Evolutionary conservation across 2,113 vertebrate genomes (phyloP).

Genomic region (Ammodytes marinus): DNA sequence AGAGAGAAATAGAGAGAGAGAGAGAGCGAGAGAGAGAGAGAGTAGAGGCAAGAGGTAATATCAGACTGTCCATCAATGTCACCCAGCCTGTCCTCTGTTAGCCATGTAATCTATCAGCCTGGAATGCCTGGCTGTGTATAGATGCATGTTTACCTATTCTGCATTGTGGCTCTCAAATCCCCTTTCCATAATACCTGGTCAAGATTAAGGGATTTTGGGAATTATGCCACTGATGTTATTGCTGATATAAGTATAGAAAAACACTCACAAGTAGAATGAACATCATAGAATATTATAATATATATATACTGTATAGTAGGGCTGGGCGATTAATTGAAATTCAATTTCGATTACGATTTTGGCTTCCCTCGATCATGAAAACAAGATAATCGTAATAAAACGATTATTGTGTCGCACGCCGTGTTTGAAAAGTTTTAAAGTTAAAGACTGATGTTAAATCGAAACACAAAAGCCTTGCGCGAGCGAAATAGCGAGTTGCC

Average conservation of each 20-base stretch:
- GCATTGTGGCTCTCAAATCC: constrained; percentile 44
- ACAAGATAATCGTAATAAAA: too few species aligned
- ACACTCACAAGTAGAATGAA: neutral
- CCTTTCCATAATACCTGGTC: constrained; percentile 21
- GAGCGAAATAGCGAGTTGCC: too few species aligned
- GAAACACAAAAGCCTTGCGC: too few species aligned
- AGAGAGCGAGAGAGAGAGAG: constrained; percentile 14
- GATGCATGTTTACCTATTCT: constrained; percentile 63
- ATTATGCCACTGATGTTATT: constrained; percentile 8
- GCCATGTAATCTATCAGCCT: constrained; percentile 76
- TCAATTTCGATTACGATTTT: too few species aligned
- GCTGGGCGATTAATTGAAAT: too few species aligned
- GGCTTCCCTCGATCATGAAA: too few species aligned
- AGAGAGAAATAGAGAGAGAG: too few species aligned
- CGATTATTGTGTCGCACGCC: too few species aligned
- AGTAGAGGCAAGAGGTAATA: constrained; percentile 74
- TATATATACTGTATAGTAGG: too few species aligned
- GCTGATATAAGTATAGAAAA: constrained; percentile 2
- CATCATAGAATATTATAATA: too few species aligned
- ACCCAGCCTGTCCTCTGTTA: constrained; percentile 73
- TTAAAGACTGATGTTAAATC: too few species aligned
- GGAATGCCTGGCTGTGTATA: constrained; percentile 48
- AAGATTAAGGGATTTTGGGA: constrained; percentile 30
- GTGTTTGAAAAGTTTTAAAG: too few species aligned
- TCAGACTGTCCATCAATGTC: constrained; percentile 83